A percentile compares a stretch with the other conserved stretches of the same genome.
These are phyloP conservation scores for Thalpophila matura DNA, from an alignment of 2,888 invertebrate genomes.

Conservation along the genomic window DNA sequence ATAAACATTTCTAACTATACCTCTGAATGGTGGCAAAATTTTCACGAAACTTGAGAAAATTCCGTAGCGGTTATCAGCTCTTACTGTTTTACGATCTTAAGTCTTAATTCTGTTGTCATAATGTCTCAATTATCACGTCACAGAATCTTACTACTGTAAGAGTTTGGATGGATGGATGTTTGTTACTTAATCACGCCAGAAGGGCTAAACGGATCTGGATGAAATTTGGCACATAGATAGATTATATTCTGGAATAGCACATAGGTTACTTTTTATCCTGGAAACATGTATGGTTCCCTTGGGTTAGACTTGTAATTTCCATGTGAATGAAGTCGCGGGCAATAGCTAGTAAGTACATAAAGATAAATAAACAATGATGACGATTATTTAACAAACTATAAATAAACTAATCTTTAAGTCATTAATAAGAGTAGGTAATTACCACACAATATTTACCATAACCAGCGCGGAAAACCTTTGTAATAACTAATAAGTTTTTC, in stretches of 20 bases:
- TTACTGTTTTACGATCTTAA: slow-evolving; percentile 12
- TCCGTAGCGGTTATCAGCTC: not conserved
- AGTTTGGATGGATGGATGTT: too few relatives aligned
- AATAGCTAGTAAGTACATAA: slow-evolving; percentile 21
- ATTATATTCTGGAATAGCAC: too few relatives aligned
- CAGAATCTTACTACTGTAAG: too few relatives aligned
- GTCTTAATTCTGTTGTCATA: slow-evolving; percentile 3
- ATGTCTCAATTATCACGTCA: slow-evolving; percentile 20
- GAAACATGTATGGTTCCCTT: too few relatives aligned
- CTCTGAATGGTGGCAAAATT: slow-evolving; percentile 18
- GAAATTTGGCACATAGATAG: too few relatives aligned
- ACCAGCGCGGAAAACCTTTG: not conserved
- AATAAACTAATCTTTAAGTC: slow-evolving; percentile 18
- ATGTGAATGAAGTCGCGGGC: too few relatives aligned
- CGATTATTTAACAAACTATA: slow-evolving; percentile 40
- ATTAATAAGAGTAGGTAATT: slow-evolving; percentile 28
- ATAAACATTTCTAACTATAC: slow-evolving; percentile 4
- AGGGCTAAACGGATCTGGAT: too few relatives aligned
- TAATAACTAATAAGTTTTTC: slow-evolving; percentile 19
- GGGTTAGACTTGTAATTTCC: too few relatives aligned
- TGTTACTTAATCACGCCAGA: too few relatives aligned
- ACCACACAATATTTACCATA: not conserved
- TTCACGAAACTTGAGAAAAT: slow-evolving; percentile 22
- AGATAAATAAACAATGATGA: slow-evolving; percentile 46
- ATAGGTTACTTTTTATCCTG: too few relatives aligned